Conservation (phyloP, 2,888 invertebrate genomes). For the Epinotia ramella region DNA sequence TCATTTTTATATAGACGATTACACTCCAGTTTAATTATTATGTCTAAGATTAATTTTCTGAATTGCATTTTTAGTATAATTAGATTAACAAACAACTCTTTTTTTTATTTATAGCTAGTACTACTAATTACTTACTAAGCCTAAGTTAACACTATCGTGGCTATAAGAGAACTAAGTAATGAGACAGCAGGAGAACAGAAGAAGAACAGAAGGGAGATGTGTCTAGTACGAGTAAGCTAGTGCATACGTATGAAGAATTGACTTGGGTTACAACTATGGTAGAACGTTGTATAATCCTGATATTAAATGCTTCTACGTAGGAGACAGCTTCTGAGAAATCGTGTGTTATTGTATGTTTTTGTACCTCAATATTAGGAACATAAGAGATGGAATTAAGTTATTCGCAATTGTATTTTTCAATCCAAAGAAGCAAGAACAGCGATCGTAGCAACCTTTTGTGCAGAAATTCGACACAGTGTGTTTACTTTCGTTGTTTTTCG, state of each 20-base stretch:
- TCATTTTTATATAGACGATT: conserved; percentile 72
- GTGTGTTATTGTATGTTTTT: conserved; percentile 2
- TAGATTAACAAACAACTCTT: conserved; percentile 83
- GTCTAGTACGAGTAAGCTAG: conserved; percentile 46
- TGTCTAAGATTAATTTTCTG: conserved; percentile 81
- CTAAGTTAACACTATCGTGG: conserved; percentile 72
- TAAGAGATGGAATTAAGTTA: background rate
- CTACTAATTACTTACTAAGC: conserved; percentile 75
- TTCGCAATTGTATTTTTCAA: background rate
- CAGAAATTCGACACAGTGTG: background rate
- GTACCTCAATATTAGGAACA: background rate
- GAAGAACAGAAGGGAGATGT: conserved; percentile 53
- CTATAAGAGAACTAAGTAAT: conserved; percentile 68
- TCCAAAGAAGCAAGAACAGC: background rate
- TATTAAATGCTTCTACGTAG: conserved; percentile 26
- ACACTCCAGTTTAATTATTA: conserved; percentile 68
- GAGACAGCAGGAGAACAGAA: conserved; percentile 55
- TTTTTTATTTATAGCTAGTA: conserved; percentile 69
- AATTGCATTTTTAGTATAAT: conserved; percentile 81
- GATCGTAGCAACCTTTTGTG: background rate
- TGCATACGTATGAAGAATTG: conserved; percentile 66
- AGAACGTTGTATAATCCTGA: conserved; percentile 40
- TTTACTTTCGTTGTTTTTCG: background rate
- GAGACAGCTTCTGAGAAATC: conserved; percentile 7
- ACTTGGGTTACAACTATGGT: conserved; percentile 57